A percentile compares a stretch with the other conserved stretches of the same genome.
Conservation (phyloP, 2,888 invertebrate species). For the Entomobrya proxima region DNA sequence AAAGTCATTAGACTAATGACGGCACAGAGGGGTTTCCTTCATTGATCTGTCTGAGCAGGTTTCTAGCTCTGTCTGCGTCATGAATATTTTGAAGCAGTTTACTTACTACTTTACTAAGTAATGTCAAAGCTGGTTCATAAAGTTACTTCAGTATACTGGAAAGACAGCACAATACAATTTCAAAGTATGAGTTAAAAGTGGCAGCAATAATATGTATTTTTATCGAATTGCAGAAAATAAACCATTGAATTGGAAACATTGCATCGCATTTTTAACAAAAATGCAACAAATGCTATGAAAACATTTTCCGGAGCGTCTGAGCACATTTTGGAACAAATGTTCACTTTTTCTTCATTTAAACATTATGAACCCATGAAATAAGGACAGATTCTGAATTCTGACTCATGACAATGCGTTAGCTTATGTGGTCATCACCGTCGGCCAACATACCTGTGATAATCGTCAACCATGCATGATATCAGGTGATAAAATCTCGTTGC, state of each 20-base stretch:
- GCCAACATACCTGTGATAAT: slow-evolving; percentile 35
- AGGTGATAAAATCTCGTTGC: slow-evolving; percentile 67
- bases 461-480: slow-evolving; percentile 62
- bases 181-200: not conserved
- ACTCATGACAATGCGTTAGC: not conserved
- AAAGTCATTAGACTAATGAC: slow-evolving; percentile 72
- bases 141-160: no score
- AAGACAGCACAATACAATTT: no score
- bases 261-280: no score
- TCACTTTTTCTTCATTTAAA: not conserved
- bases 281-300: no score
- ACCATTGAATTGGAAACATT: no score
- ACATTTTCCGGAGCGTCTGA: no score
- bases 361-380: no score
- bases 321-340: not conserved
- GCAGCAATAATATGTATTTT: not conserved
- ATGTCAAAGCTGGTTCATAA: no score
- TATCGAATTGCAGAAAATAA: no score
- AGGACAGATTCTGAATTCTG: slow-evolving; percentile 1
- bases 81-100: not conserved
- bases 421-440: not conserved
- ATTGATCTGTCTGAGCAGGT: slow-evolving; percentile 56
- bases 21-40: slow-evolving; percentile 68
- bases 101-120: not conserved
- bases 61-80: slow-evolving; percentile 15